These are phyloP conservation scores for Coenonympha glycerion DNA, from an alignment of 2,888 invertebrate genomes.

Conservation along the genomic window DNA sequence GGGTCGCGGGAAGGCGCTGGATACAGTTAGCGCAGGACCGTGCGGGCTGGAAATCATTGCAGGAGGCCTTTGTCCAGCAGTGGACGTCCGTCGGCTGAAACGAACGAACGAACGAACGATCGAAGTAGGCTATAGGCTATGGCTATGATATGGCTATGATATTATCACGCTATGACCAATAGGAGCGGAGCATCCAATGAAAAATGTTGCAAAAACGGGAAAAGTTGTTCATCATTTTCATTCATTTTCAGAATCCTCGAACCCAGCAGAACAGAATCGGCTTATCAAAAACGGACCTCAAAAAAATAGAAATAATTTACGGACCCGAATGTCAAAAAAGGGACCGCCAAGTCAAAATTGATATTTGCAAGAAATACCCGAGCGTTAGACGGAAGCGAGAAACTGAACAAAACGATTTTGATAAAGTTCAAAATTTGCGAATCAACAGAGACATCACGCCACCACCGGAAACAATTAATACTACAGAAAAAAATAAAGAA, in stretches of 20 bases:
- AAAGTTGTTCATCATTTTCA: no score
- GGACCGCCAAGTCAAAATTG: constrained; percentile 53
- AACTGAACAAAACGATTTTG: constrained; percentile 26
- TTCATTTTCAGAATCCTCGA: constrained; percentile 40
- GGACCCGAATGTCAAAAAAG: constrained; percentile 49
- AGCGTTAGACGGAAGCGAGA: constrained; percentile 42
- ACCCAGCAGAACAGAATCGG: constrained; percentile 40
- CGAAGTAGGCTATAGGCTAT: no score
- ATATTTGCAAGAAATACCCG: constrained; percentile 57
- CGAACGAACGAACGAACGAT: no score
- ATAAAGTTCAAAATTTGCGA: constrained; percentile 38
- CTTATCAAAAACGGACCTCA: constrained; percentile 43
- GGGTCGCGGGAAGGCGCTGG: no score
- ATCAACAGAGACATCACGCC: constrained; percentile 58
- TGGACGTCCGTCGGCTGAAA: no score
- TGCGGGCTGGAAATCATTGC: no score
- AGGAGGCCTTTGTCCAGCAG: no score
- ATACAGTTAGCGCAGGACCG: no score
- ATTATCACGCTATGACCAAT: no score
- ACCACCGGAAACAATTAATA: constrained; percentile 38
- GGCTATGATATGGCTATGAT: no score
- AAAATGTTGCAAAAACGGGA: no score
- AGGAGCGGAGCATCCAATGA: no score
- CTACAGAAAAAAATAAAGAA: constrained; percentile 16
- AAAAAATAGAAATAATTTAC: constrained; percentile 55